phyloP scores from a whole-genome alignment of 2,113 vertebrate species.

The Sapajus apella region DNA sequence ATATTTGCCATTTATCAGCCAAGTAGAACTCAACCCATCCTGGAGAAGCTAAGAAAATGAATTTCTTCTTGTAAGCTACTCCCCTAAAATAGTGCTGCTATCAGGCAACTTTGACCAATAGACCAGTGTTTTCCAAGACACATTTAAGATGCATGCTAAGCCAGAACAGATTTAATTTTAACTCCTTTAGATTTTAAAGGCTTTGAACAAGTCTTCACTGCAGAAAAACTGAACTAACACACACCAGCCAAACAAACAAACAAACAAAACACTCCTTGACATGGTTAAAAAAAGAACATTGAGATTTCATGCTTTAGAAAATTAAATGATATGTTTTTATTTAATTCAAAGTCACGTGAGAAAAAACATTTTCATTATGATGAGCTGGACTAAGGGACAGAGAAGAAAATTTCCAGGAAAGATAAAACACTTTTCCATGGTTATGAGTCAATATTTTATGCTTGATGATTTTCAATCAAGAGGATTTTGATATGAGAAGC shows the following conservation, averaged over 20 bases:
- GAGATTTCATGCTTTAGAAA: neutral
- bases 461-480: neutral
- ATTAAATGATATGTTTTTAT: neutral
- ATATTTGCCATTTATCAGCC: neutral
- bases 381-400: neutral
- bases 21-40: neutral
- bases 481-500: neutral
- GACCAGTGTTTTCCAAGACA: neutral
- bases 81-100: neutral
- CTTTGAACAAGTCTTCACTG: neutral
- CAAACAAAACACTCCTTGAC: neutral
- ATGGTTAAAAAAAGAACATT: neutral
- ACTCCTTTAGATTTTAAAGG: neutral
- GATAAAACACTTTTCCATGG: neutral
- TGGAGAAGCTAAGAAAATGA: neutral
- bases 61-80: neutral
- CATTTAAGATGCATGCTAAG: neutral
- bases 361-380: neutral
- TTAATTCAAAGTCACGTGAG: neutral
- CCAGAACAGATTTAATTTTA: neutral
- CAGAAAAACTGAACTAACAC: neutral
- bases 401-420: slow-evolving; percentile 14
- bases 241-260: neutral
- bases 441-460: neutral
- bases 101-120: neutral